phyloP scores from a whole-genome alignment of 2,888 invertebrate species.

The Rhimphoctona megacephalus region DNA sequence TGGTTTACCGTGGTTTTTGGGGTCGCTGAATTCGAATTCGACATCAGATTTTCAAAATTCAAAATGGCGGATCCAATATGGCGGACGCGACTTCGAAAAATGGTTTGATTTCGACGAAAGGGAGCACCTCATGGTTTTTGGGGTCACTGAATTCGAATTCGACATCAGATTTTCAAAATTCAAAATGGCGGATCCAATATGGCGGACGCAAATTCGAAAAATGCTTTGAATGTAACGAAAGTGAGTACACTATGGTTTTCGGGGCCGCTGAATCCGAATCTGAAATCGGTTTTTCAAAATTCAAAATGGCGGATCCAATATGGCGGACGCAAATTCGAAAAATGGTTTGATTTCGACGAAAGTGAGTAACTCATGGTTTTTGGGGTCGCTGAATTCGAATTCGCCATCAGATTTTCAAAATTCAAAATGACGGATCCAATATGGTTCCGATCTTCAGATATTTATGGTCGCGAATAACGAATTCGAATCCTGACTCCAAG shows the following conservation, averaged over 20 bases:
- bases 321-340: neutral
- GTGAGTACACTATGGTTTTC: too few relatives aligned
- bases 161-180: neutral
- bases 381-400: too few relatives aligned
- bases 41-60: slow-evolving; percentile 9
- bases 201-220: neutral
- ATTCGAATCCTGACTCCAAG: neutral
- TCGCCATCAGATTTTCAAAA: too few relatives aligned
- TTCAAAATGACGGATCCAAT: neutral
- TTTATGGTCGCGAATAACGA: neutral
- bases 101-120: neutral
- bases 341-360: neutral
- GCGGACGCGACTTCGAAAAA: neutral
- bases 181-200: neutral
- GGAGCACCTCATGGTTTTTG: neutral
- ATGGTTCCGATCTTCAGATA: neutral
- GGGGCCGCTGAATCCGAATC: too few relatives aligned
- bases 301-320: neutral
- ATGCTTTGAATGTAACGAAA: neutral
- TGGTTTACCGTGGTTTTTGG: slow-evolving; percentile 11
- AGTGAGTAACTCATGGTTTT: too few relatives aligned
- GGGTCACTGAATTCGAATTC: neutral
- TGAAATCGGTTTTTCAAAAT: too few relatives aligned
- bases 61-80: slow-evolving; percentile 8
- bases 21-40: slow-evolving; percentile 7